Percentiles rank a stretch among this genome's conserved stretches.
Evolutionary conservation across 2,113 vertebrate genomes (phyloP).

Genomic region (Sceloporus tristichus): DNA sequence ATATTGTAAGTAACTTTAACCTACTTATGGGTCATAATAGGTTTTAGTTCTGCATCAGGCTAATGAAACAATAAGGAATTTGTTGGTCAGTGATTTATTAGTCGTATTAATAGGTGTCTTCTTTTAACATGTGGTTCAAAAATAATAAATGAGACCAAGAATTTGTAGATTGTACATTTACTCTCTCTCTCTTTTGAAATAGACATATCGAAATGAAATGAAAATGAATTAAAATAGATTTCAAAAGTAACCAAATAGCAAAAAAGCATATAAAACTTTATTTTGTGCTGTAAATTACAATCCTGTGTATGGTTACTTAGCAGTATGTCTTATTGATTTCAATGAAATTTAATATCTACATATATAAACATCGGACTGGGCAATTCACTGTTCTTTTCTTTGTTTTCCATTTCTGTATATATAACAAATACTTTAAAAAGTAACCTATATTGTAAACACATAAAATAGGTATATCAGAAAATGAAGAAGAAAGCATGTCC

Average conservation of each 20-base stretch:
- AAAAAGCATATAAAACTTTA: background rate
- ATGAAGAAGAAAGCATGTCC: background rate
- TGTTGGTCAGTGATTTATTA: conserved; percentile 60
- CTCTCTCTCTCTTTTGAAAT: background rate
- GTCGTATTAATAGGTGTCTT: conserved; percentile 41
- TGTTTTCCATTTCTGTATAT: background rate
- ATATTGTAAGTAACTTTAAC: conserved; percentile 56
- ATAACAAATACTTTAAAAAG: background rate
- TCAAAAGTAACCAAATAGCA: background rate
- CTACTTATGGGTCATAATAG: conserved; percentile 57
- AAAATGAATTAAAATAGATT: background rate
- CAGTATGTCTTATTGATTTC: background rate
- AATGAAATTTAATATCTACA: background rate
- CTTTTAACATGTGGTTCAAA: conserved; percentile 54
- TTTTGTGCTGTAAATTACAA: background rate
- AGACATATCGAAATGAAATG: conserved; percentile 23
- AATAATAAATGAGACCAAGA: conserved; percentile 55
- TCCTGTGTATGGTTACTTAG: background rate
- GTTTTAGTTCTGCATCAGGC: conserved; percentile 62
- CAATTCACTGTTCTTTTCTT: background rate
- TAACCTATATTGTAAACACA: background rate
- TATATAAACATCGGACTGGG: background rate
- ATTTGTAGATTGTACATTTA: conserved; percentile 51
- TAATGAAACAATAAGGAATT: conserved; percentile 64
- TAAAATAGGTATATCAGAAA: background rate